Evolutionary conservation across 2,888 invertebrate species (phyloP), one percentile per base, ranked within the genome.

Genomic region (Lordiphosa andalusiaca): DNA sequence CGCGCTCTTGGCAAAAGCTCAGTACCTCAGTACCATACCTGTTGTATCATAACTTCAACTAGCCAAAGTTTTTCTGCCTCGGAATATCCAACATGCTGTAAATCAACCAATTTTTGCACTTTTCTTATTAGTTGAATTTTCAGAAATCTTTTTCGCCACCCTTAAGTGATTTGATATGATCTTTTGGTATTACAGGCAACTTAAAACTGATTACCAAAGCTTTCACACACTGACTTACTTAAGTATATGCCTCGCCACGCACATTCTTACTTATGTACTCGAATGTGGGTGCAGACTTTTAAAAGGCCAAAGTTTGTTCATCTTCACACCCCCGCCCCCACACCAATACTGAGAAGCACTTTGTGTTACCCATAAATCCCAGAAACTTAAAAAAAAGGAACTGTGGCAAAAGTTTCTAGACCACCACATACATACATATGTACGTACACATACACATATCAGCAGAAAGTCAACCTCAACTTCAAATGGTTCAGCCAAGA

Each of bases 151-250:
- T 25, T 25, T 25, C 7, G 6, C 25, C 25, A 7, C 2, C 30
- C 9, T 9, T 9, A 61, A 61, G 44, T 52, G 61, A 60, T 60
- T 61, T 42, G 60, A 61, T 53, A 60, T 60, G 62, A 60, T 40
- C 60, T 60, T 52, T 40, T 46, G 60, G 60, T 30, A 77, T 81
- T 81, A 76, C 71, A 69, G 65, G 60, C 47, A 71, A 65, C 73
- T 77, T 73, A 77, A 58, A 73, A 73, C 71, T 73, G 77, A 77
- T 77, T 73, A 77, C 71, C 67, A 56, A 67, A 63, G 53, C 62
- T 58, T 48, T n/a, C 25, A 44, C 50, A 46, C 75, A 65, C 75
- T 72, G 64, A 66, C 72, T 64, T 54, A 54, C 23, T 47, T 47
- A 61, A 61, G 41, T 47, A 53, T 53, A 53, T 41, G 53, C 46